These are phyloP conservation scores for Diglossa cyanea DNA, from an alignment of 2,797 vertebrate genomes.

Conservation along the genomic window DNA sequence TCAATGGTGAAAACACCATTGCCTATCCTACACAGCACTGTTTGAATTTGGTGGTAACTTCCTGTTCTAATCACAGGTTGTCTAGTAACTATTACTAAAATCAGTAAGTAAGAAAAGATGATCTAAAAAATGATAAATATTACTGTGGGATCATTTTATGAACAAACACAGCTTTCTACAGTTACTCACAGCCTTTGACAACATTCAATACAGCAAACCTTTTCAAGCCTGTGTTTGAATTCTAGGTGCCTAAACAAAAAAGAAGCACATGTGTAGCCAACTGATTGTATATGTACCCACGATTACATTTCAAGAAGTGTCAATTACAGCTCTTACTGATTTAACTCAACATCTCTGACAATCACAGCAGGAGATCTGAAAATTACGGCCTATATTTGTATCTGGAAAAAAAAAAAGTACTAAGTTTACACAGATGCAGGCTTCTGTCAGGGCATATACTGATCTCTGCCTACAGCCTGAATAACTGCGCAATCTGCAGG, in stretches of 20 bases:
- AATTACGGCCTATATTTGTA: not conserved
- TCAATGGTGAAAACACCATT: not conserved
- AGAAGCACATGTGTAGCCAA: not conserved
- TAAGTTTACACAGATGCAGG: not conserved
- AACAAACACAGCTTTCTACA: not conserved
- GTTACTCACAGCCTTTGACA: not conserved
- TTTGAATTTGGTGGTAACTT: not conserved
- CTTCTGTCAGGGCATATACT: not conserved
- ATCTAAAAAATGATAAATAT: not conserved
- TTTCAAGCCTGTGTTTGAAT: not conserved
- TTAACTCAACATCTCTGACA: not conserved
- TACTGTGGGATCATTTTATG: not conserved
- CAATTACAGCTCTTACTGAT: not conserved
- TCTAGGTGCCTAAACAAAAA: not conserved
- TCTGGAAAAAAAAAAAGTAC: not conserved
- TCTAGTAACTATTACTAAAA: not conserved
- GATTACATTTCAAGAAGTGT: not conserved
- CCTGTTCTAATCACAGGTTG: not conserved
- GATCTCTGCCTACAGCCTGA: not conserved
- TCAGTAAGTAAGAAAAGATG: not conserved
- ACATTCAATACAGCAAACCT: not conserved
- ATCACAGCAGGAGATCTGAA: not conserved
- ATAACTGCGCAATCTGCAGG: not conserved
- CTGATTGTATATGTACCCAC: not conserved
- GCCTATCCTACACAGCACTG: not conserved